A percentile compares a stretch with the other conserved stretches of the same genome.
These are phyloP conservation scores for Dufourea novaeangliae DNA, from an alignment of 1,140 invertebrate species.

Conservation along the genomic window DNA sequence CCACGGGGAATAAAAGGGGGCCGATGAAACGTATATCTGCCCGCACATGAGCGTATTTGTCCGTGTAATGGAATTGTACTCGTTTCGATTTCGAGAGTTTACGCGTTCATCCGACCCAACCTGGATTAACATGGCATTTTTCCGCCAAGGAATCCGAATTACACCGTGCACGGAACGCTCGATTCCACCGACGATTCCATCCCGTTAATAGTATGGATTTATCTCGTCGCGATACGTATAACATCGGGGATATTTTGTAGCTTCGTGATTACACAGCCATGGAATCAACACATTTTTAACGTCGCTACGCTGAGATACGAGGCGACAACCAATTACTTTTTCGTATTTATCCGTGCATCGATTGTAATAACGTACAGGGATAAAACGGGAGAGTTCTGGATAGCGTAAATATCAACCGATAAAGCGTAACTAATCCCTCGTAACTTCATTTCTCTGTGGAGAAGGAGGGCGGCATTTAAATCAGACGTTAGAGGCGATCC, in stretches of 20 bases:
- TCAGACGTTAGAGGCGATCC: too few species aligned
- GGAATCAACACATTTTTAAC: background rate
- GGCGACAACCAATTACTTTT: background rate
- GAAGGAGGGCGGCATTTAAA: too few species aligned
- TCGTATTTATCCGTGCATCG: background rate
- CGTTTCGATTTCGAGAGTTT: background rate
- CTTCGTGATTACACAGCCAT: too few species aligned
- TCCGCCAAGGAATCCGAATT: background rate
- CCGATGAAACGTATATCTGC: background rate
- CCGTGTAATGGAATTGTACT: too few species aligned
- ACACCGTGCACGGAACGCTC: too few species aligned
- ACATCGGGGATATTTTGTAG: background rate
- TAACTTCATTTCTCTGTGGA: too few species aligned
- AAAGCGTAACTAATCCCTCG: too few species aligned
- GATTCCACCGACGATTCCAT: background rate
- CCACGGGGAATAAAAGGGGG: background rate
- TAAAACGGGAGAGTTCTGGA: too few species aligned
- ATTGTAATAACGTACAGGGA: too few species aligned
- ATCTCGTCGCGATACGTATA: background rate
- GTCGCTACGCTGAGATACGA: background rate
- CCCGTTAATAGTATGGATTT: background rate
- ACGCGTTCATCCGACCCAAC: background rate
- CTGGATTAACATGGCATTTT: slow-evolving; percentile 6
- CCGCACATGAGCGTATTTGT: background rate
- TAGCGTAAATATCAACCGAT: too few species aligned